phyloP scores from a whole-genome alignment of 2,888 invertebrate species.

The Coremacera marginata region DNA sequence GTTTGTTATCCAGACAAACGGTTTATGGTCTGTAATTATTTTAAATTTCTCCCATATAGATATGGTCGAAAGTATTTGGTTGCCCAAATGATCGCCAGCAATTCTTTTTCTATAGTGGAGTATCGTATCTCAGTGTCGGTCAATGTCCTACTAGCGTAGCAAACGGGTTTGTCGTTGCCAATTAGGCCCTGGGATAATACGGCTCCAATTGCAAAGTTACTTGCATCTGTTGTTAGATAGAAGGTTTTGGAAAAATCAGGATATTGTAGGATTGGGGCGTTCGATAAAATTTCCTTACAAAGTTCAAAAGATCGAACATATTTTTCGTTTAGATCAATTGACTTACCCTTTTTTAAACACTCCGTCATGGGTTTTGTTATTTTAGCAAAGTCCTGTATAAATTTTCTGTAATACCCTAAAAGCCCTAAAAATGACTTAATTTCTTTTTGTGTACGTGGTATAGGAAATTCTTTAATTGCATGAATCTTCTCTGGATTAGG shows the following conservation, averaged over 20 bases:
- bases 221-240: too few species aligned
- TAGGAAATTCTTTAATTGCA: neutral
- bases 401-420: neutral
- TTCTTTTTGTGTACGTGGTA: conserved; percentile 40
- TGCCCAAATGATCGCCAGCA: neutral
- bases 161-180: too few species aligned
- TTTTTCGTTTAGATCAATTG: too few species aligned
- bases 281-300: neutral
- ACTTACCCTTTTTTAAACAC: too few species aligned
- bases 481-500: neutral
- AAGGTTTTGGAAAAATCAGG: too few species aligned
- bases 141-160: neutral
- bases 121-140: neutral
- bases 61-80: neutral
- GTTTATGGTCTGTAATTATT: neutral
- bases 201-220: too few species aligned
- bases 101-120: conserved; percentile 1
- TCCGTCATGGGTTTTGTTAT: neutral
- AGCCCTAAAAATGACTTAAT: conserved; percentile 15
- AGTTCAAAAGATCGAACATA: too few species aligned
- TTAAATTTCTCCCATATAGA: neutral
- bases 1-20: neutral
- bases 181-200: too few species aligned
- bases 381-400: neutral
- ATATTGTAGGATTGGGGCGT: too few species aligned